Percentiles rank a stretch among this genome's conserved stretches.
Evolutionary conservation across 1,140 invertebrate species (phyloP).

Genomic region (Ips typographus): DNA sequence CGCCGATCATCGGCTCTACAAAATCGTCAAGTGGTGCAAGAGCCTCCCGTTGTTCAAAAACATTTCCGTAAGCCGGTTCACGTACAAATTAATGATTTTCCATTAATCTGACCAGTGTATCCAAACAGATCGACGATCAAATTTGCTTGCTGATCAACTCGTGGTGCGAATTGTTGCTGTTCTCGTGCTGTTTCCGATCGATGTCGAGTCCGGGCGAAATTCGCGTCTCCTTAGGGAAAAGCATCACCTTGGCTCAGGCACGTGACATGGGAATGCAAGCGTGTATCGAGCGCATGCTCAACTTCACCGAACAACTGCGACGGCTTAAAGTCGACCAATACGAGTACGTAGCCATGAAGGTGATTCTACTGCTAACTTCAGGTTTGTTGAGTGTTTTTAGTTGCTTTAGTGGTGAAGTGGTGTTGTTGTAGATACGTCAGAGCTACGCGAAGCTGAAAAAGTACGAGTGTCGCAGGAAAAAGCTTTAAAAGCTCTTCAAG

Average conservation of each 20-base stretch:
- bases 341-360: constrained; percentile 96
- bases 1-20: constrained; percentile 92
- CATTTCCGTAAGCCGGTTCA: constrained; percentile 71
- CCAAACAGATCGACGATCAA: constrained; percentile 86
- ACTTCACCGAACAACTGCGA: constrained; percentile 89
- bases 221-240: constrained; percentile 55
- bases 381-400: constrained; percentile 57
- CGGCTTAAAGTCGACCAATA: constrained; percentile 90
- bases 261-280: constrained; percentile 61
- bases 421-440: constrained; percentile 75
- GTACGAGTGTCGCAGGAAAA: constrained; percentile 92
- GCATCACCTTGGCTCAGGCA: constrained; percentile 55
- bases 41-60: constrained; percentile 95
- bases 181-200: constrained; percentile 90
- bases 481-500: constrained; percentile 87
- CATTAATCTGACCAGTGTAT: not conserved
- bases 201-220: constrained; percentile 86
- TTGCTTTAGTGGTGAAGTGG: not conserved
- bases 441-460: constrained; percentile 87
- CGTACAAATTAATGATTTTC: not conserved
- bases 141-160: constrained; percentile 95
- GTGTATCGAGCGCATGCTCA: constrained; percentile 91
- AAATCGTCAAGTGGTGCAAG: constrained; percentile 98
- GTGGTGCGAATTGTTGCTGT: constrained; percentile 93
- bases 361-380: constrained; percentile 90